Conservation (phyloP, 1,140 invertebrate species). For the Caenorhabditis briggsae region DNA sequence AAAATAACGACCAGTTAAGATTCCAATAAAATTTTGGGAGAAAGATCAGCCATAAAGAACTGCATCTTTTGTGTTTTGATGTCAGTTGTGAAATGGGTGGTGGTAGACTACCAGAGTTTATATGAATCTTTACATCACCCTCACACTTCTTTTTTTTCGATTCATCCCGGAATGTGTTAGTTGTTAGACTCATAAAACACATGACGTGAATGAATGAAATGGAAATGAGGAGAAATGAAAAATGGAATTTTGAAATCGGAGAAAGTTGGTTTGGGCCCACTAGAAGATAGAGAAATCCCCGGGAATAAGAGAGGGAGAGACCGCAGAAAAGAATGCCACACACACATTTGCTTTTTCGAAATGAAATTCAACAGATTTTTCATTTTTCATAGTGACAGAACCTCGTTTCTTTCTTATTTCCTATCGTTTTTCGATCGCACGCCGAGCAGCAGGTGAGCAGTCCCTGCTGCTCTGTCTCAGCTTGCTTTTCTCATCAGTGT, state of each 20-base stretch:
- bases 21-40: too few relatives aligned
- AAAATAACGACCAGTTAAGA: too few relatives aligned
- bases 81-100: background rate
- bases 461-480: too few relatives aligned
- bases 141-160: background rate
- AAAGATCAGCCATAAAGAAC: too few relatives aligned
- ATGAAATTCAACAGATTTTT: conserved; percentile 49
- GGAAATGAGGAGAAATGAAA: conserved; percentile 45
- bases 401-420: background rate
- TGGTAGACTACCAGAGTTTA: background rate
- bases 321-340: background rate
- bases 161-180: background rate
- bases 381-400: conserved; percentile 50
- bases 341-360: background rate
- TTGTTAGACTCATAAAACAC: conserved; percentile 53
- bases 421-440: conserved; percentile 45
- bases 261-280: conserved; percentile 3
- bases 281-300: background rate
- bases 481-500: conserved; percentile 4
- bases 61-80: conserved; percentile 3
- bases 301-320: too few relatives aligned
- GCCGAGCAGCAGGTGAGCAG: conserved; percentile 49
- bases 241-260: conserved; percentile 51
- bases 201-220: conserved; percentile 48
- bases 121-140: conserved; percentile 33